Base-by-base conservation (phyloP, 2,888 invertebrate genomes). In the Esperia sulphurella region DNA sequence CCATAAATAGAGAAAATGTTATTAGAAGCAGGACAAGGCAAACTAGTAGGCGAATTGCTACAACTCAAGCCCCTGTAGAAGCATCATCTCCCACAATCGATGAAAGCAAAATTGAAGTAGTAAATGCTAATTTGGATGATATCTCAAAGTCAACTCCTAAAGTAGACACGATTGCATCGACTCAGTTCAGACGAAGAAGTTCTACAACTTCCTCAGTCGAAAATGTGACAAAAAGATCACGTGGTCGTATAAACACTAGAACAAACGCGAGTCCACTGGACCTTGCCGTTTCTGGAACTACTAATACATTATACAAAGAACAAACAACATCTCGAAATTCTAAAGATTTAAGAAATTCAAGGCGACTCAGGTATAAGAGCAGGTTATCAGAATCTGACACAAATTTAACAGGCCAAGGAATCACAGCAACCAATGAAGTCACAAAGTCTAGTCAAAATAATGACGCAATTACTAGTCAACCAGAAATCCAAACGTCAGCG, bases 401-500 rank as follows among this genome's bases (percentile, higher is more conserved):
- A 5, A 89, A 89, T 63, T 63, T 85, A 64, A 83, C 87, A 13
- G 82, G 79, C 6, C 77, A 81, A 65, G 84, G 82, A 51, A 66
- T 83, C 33, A 60, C 62, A 55, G 54, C 67, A 50, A 61, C 67
- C 8, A 78, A 77, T 56, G 81, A 79, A 71, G 70, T 77, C 49
- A 65, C 59, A 45, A 77, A 79, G 64, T 82, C 85, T 84, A 83
- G 85, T 85, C 83, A 83, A 63, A 76, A 64, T 48, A 76, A 73
- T 58, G 75, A 75, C 59, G 63, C 50, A 49, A 55, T 63, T 60
- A 66, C 82, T 81, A 86, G 82, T 86, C 86, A 84, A 73, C 59
- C 67, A 45, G 79, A 79, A 73, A 62, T 54, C 46, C 68, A 68
- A 63, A 58, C 69, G 50, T 41, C 61, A 14, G 58, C 57, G 43